Evolutionary conservation across 2,113 vertebrate species (phyloP).

Genomic region (Etia nguti): DNA sequence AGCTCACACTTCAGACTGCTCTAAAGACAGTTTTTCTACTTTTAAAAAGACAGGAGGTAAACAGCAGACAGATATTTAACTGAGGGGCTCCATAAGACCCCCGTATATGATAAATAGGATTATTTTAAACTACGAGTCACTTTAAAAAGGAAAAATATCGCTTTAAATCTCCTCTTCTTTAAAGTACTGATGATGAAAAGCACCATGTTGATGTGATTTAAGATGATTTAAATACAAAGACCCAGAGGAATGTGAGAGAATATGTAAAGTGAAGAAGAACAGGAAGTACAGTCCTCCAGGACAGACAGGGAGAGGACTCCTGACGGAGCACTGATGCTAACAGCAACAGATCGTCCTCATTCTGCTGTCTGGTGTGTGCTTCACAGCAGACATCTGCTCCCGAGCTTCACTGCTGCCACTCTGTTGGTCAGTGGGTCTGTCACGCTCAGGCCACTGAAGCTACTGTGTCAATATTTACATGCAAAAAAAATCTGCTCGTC

Average conservation of each 20-base stretch:
- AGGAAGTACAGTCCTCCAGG: not conserved
- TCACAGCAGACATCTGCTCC: slow-evolving; percentile 39
- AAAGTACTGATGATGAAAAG: not conserved
- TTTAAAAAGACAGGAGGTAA: not conserved
- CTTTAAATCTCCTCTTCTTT: not conserved
- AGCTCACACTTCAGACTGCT: not conserved
- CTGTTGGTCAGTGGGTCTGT: slow-evolving; percentile 11
- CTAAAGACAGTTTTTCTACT: rapidly evolving
- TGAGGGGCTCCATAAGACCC: not conserved
- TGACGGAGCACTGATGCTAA: not conserved
- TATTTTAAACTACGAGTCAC: not conserved
- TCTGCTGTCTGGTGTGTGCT: slow-evolving; percentile 6
- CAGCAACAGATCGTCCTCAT: slow-evolving; percentile 1
- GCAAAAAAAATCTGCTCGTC: not conserved
- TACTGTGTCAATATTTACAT: slow-evolving; percentile 40
- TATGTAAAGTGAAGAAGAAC: not conserved
- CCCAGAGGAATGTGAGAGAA: not conserved
- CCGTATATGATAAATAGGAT: rapidly evolving
- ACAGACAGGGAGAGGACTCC: not conserved
- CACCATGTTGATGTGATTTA: too few species aligned
- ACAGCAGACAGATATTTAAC: too few species aligned
- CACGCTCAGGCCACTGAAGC: not conserved
- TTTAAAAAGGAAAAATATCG: not conserved
- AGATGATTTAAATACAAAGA: not conserved
- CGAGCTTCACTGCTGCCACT: not conserved